A percentile compares a stretch with the other conserved stretches of the same genome.
These are phyloP conservation scores for Cyphomyrus discorhynchus DNA, from an alignment of 2,113 vertebrate genomes.

Conservation along the genomic window DNA sequence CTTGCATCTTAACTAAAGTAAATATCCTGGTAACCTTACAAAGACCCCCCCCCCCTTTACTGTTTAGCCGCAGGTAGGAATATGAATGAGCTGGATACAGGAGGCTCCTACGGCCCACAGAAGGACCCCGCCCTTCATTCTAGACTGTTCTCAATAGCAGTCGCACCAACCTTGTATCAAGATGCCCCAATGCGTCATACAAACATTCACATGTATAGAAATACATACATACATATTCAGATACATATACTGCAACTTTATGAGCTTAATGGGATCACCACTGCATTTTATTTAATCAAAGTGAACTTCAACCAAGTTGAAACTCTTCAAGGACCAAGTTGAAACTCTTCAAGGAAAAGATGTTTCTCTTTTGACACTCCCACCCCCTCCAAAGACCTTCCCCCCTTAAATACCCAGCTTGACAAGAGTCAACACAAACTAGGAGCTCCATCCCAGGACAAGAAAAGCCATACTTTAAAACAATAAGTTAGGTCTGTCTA, in stretches of 20 bases:
- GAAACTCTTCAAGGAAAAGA: neutral
- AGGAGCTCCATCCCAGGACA: neutral
- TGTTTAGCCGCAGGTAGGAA: neutral
- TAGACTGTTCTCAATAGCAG: neutral
- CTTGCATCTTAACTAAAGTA: neutral
- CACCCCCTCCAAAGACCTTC: neutral
- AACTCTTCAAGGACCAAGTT: conserved; percentile 4
- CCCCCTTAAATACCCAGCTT: neutral
- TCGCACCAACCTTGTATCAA: neutral
- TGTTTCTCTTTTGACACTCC: neutral
- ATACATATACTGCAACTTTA: neutral
- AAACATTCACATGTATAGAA: neutral
- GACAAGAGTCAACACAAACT: neutral
- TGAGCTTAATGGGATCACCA: neutral
- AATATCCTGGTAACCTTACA: neutral
- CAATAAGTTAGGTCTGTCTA: neutral
- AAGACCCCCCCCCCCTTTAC: neutral
- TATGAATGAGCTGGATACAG: neutral
- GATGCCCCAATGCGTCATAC: neutral
- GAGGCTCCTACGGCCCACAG: no score
- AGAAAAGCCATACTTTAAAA: neutral
- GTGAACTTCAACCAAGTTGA: no score
- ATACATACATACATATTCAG: neutral
- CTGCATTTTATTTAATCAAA: neutral
- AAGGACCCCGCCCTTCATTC: neutral